Base-by-base conservation (phyloP, 2,797 vertebrate species). In the Todus mexicanus region DNA sequence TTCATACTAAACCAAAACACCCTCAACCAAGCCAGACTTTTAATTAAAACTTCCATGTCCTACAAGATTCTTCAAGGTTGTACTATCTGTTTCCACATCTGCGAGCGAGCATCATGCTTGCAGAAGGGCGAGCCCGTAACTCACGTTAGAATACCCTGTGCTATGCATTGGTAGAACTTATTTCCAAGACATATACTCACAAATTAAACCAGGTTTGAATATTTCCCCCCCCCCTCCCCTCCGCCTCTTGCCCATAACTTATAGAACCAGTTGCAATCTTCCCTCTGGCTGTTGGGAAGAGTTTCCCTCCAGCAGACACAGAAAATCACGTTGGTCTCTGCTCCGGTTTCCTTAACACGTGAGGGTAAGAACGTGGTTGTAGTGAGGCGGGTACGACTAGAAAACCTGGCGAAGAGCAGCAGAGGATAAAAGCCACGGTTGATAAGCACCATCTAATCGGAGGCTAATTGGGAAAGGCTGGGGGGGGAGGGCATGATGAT, bases 41-140 rank as follows among this genome's bases (percentile, higher is more conserved):
- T 94, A 92, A 94, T 93, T 93, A 84, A 94, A 94, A 96, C 87
- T 94, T 94, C 26, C 10, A 77, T 4, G 71, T 72, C 90, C 81
- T 93, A 90, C 86, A 94, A 92, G 81, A 80, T 59, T 72, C 87
- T 90, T 94, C 90, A 94, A 95, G 94, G 94, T 94, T 94, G 86
- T 16, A 80, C 33, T 65, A 93, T 40, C 84, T 74, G 82, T 72
- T 84, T 48, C 56, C 48, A 50, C 66, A 71, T 9, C 29, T 16
- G 0, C 15, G 50, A 85, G 85, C 64, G 8, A 50, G 64, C 78
- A 38, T 2, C 72, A 26, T 0, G 3, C 56, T 6, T 10, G 2
- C 50, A 66, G 74, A 70, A 89, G 89, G 68, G 51, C 6, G 6
- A 89, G 64, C 69, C 79, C 26, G 0, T 22, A 54, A 80, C 6